Percentiles rank a stretch among this genome's conserved stretches.
Evolutionary conservation across 2,113 vertebrate species (phyloP).

Genomic region (Hippocampus comes): DNA sequence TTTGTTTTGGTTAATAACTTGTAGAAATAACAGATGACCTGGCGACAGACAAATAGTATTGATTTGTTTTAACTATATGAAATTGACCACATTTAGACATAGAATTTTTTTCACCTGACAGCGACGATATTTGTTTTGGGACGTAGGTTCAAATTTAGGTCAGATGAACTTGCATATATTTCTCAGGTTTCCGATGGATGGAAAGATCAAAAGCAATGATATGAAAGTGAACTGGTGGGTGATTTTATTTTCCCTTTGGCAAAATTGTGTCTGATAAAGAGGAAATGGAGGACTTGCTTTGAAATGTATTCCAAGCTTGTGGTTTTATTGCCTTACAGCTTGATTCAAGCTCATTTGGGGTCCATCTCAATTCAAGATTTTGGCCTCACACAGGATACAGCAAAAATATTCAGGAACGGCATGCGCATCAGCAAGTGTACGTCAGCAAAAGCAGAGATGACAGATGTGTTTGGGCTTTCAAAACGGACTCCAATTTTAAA

Average conservation of each 20-base stretch:
- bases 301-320: neutral
- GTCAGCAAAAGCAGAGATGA: constrained; percentile 12
- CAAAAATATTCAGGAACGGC: constrained; percentile 91
- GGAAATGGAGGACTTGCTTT: neutral
- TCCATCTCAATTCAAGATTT: constrained; percentile 93
- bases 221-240: constrained; percentile 98
- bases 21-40: too few relatives aligned
- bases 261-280: neutral
- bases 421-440: constrained; percentile 92
- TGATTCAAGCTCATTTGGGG: constrained; percentile 94
- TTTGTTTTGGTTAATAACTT: too few relatives aligned
- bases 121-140: neutral
- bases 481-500: neutral
- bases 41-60: too few relatives aligned
- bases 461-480: neutral
- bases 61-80: too few relatives aligned
- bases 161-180: constrained; percentile 21
- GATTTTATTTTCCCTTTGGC: neutral
- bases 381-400: constrained; percentile 88
- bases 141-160: neutral
- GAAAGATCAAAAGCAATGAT: constrained; percentile 93
- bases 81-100: neutral
- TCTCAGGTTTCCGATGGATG: constrained; percentile 87
- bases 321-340: constrained; percentile 67
- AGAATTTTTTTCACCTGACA: neutral